Evolutionary conservation across 2,113 vertebrate genomes (phyloP).

Genomic region (Aphyosemion australe): DNA sequence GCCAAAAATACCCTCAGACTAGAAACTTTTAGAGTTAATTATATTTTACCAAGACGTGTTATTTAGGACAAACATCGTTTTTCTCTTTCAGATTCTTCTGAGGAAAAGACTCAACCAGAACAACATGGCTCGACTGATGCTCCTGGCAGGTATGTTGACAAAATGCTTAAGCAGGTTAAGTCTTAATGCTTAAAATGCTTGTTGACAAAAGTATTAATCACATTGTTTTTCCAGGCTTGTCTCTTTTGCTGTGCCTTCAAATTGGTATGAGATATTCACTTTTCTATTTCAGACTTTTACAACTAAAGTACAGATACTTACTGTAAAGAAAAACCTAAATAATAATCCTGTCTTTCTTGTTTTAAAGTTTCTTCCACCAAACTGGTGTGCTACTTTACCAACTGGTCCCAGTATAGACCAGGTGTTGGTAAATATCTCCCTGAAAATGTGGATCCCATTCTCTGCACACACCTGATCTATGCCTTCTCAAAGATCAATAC

Average conservation of each 20-base stretch:
- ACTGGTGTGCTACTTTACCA: constrained; percentile 86
- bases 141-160: constrained; percentile 48
- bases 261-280: constrained; percentile 54
- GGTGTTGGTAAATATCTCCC: constrained; percentile 72
- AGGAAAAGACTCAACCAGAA: not conserved
- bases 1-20: not conserved
- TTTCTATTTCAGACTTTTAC: not conserved
- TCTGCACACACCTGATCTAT: constrained; percentile 85
- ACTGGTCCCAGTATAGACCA: constrained; percentile 85
- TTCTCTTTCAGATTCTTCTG: not conserved
- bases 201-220: not conserved
- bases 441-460: constrained; percentile 74
- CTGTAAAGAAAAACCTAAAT: not conserved
- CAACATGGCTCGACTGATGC: constrained; percentile 54
- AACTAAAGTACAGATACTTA: not conserved
- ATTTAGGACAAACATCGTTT: not conserved
- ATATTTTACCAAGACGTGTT: not conserved
- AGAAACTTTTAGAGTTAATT: not conserved
- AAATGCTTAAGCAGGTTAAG: not conserved
- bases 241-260: constrained; percentile 61
- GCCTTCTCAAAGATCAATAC: constrained; percentile 80
- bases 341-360: not conserved
- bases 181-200: not conserved
- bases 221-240: constrained; percentile 49
- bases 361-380: constrained; percentile 77